Conservation (phyloP, 2,797 vertebrate species). For the Amblyraja radiata region DNA sequence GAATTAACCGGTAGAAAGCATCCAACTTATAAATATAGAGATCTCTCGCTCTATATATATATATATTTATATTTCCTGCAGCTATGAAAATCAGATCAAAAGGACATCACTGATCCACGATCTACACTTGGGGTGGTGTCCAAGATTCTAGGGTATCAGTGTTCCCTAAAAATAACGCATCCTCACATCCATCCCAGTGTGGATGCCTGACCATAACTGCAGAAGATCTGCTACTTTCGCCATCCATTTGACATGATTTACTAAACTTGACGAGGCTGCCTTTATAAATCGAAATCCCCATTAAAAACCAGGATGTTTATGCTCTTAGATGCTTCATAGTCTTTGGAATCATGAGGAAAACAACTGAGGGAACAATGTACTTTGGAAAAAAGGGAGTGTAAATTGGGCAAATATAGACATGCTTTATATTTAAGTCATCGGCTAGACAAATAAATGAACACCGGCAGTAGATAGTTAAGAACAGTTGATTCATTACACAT, state of each 20-base stretch:
- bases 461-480: neutral
- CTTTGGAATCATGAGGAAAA: neutral
- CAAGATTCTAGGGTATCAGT: neutral
- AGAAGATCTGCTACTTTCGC: slow-evolving; percentile 2
- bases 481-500: slow-evolving; percentile 10
- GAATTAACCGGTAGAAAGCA: neutral
- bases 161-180: neutral
- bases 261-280: neutral
- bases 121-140: neutral
- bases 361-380: neutral
- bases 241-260: neutral
- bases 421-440: neutral
- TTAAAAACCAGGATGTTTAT: neutral
- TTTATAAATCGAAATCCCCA: neutral
- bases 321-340: neutral
- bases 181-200: neutral
- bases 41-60: neutral
- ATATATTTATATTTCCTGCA: neutral
- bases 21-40: neutral
- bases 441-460: slow-evolving; percentile 11
- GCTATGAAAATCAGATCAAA: neutral
- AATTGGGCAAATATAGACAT: neutral
- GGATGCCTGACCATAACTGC: neutral
- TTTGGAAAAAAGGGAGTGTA: neutral
- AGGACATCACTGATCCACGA: neutral